Evolutionary conservation across 2,888 invertebrate genomes (phyloP), one percentile per base, ranked within the genome.

Genomic region (Hypercompe scribonia): DNA sequence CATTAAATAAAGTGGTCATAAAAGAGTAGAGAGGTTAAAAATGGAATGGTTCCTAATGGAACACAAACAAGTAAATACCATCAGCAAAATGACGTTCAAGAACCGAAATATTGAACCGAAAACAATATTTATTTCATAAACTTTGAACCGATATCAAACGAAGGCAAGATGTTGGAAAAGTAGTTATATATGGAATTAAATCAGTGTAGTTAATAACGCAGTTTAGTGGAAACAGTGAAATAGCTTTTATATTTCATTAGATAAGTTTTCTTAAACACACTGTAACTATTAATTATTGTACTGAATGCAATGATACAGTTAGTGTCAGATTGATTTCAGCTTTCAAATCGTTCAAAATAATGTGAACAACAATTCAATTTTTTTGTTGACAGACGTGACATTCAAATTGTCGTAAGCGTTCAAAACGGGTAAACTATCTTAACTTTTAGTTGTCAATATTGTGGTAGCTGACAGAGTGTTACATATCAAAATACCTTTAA

Each of bases 91-190:
- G 61, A 68, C 33, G 54, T 68, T 65, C 68, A 42, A 68, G 34
- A 61, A 65, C 33, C 68, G 21, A 71, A 31, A 68, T 64, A 68
- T 68, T 70, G 18, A 33, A 63, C 21, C n/a, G 65, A 61, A 74
- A 66, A 54, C 61, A 63, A 61, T 31, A n/a, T 71, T 63, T 28
- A 70, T 63, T 67, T 66, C n/a, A 67, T n/a, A 28, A 68, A 64
- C 54, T 3, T n/a, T 33, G 39, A 67, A 72, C 67, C 63, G 54
- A 70, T 67, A 74, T 65, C 21, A 46, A 13, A 68, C 68, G 21
- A 58, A 68, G 64, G 34, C 66, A 75, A 63, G 66, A 66, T 69
- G 65, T 71, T 65, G 36, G 65, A 54, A 72, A n/a, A n/a, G n/a
- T n/a, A n/a, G 42, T 63, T 68, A 63, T 71, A 69, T 71, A 66